Evolutionary conservation across 2,888 invertebrate species (phyloP), one percentile per base, ranked within the genome.

Genomic region (Andrena dorsata): DNA sequence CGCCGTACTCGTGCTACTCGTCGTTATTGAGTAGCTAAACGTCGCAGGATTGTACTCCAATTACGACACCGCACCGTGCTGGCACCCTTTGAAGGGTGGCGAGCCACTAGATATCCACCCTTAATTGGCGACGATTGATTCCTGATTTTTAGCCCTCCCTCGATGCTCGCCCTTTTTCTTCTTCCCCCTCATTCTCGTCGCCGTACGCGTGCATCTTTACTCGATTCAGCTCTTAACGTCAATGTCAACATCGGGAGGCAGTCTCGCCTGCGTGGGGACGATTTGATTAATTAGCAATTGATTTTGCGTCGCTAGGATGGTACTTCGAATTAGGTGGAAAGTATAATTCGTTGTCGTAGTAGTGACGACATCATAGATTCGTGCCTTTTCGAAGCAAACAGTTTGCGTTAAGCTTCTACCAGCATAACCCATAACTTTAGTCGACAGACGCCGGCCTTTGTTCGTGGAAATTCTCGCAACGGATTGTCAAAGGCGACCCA

Each of bases 11-110:
- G 69, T 71, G 76, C 80, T 84, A 86, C 88, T 90, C 81, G 86
- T 88, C 87, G 75, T 79, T 80, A 66, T 86, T 78, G 83, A 88
- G 88, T 88, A 86, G 85, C 87, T 88, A 89, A 90, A 89, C 87
- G 86, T 87, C 87, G 84, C 80, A 66, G 81, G 82, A 87, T 86
- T 85, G 86, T 83, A 82, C 86, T 89, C 85, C 88, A 89, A 89
- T 90, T 90, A 89, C 86, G 72, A 73, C 69, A 69, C 65, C 71
- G 10, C 26, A 13, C 10, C 56, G 35, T 13, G 60, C 77, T 74
- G 82, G 81, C 76, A 74, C 80, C 80, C 80, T 84, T 86, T 68
- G 69, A 83, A 56, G 47, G 51, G n/a, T 20, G 63, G 49, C 63
- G 23, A 60, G 26, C 70, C 78, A 20, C 65, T 49, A 75, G 63